These are phyloP conservation scores for Microplitis deprimator DNA, from an alignment of 2,888 invertebrate species.

Conservation along the genomic window DNA sequence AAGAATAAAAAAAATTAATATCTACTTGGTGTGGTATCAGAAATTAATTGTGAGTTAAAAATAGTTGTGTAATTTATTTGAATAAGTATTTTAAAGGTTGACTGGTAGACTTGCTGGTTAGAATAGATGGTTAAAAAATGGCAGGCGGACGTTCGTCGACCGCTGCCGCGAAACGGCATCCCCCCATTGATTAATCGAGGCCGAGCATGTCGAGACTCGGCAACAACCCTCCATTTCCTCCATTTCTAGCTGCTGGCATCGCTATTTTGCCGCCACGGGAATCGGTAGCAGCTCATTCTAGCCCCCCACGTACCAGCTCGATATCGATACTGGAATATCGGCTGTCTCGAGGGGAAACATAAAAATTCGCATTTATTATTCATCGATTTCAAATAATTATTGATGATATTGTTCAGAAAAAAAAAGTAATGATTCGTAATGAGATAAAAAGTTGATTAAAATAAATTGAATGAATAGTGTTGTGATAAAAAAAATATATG, in stretches of 20 bases:
- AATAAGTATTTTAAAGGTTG: no score
- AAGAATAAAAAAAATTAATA: background rate
- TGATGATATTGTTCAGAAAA: no score
- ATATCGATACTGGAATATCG: conserved; percentile 59
- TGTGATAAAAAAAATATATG: no score
- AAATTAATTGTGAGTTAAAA: no score
- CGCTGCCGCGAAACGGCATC: conserved; percentile 53
- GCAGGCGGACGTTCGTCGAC: conserved; percentile 33
- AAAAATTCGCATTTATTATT: conserved; percentile 2
- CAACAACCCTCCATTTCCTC: conserved; percentile 67
- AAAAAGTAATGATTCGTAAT: no score
- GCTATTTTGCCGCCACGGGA: no score
- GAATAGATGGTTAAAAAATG: conserved; percentile 26
- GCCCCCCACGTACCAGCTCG: conserved; percentile 45
- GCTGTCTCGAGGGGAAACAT: conserved; percentile 52
- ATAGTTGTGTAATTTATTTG: background rate
- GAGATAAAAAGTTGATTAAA: no score
- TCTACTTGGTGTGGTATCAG: no score
- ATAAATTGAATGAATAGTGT: no score
- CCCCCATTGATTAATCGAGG: conserved; percentile 68
- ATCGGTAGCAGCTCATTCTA: conserved; percentile 14
- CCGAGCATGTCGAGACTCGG: conserved; percentile 67
- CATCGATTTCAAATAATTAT: conserved; percentile 22
- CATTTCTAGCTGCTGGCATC: conserved; percentile 47
- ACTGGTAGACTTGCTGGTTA: background rate